Base-by-base conservation (phyloP, 2,888 invertebrate genomes). In the Mimumesa dahlbomi region DNA sequence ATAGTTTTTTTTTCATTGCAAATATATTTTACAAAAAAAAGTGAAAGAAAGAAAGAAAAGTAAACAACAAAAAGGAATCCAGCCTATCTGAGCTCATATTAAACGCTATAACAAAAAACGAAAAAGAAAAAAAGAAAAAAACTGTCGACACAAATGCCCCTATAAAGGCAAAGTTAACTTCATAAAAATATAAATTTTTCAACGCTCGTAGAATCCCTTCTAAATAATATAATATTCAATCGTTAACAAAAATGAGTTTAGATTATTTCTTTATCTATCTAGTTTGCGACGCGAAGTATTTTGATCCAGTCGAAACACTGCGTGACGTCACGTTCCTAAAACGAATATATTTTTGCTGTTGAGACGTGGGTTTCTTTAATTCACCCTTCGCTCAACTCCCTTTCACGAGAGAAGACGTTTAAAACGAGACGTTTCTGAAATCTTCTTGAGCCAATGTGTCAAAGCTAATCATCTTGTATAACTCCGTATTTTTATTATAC, bases 241-340 rank as follows among this genome's bases (percentile, higher is more conserved):
- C 19, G 11, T 66, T 57, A 48, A 62, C 68, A 52, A 49, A n/a
- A 52, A 63, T 58, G 69, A 70, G 66, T 63, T 48, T 74, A 69
- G 64, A 74, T 70, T 65, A n/a, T n/a, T n/a, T n/a, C n/a, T n/a
- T n/a, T n/a, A n/a, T 66, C 13, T 52, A 62, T 56, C 57, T 70
- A 75, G 76, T 59, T 64, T 58, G 50, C 67, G 66, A 73, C 79
- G 53, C 82, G 73, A 77, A 75, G 71, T 63, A 71, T 79, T 81
- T 81, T 77, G 67, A 84, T 63, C 81, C 84, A 82, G 81, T 80
- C 82, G 74, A 84, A 83, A 80, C 75, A 81, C 77, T 73, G 74
- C 59, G 53, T 70, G 65, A 64, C 70, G 36, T 82, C 75, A 73
- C 75, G 66, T 61, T 82, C 77, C 68, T 75, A 76, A 69, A 81